Evolutionary conservation across 2,888 invertebrate genomes (phyloP).

Genomic region (Bibio marci): DNA sequence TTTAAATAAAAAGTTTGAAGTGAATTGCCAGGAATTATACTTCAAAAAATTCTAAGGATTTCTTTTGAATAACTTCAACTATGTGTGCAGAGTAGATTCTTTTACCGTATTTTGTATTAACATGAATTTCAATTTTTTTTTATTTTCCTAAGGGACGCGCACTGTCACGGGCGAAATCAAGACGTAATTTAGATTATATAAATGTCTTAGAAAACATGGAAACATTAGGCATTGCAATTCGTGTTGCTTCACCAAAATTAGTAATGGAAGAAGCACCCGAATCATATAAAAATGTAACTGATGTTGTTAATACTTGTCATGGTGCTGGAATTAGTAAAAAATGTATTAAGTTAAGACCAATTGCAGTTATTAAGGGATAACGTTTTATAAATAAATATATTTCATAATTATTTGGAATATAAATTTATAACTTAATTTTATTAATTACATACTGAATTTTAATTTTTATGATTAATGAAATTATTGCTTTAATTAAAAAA

Average conservation of each 20-base stretch:
- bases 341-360: conserved; percentile 87
- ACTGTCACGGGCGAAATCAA: conserved; percentile 89
- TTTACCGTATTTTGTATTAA: neutral
- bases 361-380: conserved; percentile 97
- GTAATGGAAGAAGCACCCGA: conserved; percentile 99
- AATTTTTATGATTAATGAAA: no score
- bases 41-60: no score
- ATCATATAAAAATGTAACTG: conserved; percentile 98
- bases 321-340: conserved; percentile 95
- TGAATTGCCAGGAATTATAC: no score
- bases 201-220: conserved; percentile 75
- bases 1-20: no score
- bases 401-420: no score
- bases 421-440: no score
- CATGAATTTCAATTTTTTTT: conserved; percentile 4
- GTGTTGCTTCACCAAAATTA: conserved; percentile 96
- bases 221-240: conserved; percentile 75
- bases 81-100: no score
- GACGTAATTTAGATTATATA: conserved; percentile 86
- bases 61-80: no score
- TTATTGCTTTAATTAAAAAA: no score
- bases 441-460: no score
- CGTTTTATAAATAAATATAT: no score
- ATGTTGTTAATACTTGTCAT: conserved; percentile 97
- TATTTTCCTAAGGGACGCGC: conserved; percentile 66